A percentile compares a stretch with the other conserved stretches of the same genome.
Evolutionary conservation across 2,797 vertebrate genomes (phyloP).

Genomic region (Argya squamiceps): DNA sequence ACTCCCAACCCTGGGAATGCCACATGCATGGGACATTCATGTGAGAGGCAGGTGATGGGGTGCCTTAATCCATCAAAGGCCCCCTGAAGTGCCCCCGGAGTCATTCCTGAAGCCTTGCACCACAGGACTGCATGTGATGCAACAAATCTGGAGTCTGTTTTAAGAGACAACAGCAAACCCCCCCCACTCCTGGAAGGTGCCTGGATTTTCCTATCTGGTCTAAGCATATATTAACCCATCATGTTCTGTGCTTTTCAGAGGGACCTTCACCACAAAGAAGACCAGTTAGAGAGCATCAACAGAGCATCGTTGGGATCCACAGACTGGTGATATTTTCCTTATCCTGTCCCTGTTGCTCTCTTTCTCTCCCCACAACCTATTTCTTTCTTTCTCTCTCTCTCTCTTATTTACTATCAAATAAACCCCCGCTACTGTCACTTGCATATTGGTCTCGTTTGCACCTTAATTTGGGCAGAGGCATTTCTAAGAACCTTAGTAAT

Average conservation of each 20-base stretch:
- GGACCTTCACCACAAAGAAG: too few relatives aligned
- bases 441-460: background rate
- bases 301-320: accelerated
- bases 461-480: background rate
- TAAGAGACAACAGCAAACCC: background rate
- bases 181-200: too few relatives aligned
- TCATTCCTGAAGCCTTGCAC: background rate
- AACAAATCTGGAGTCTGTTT: background rate
- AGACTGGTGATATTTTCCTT: background rate
- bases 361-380: too few relatives aligned
- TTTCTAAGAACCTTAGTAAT: background rate
- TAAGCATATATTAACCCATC: background rate
- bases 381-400: background rate
- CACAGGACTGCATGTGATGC: accelerated
- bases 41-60: too few relatives aligned
- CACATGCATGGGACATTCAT: background rate
- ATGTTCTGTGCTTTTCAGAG: background rate
- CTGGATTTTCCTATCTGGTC: background rate
- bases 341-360: background rate
- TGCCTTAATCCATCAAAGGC: background rate
- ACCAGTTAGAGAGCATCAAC: background rate
- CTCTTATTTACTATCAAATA: too few relatives aligned
- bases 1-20: background rate
- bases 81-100: too few relatives aligned
- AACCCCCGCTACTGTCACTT: too few relatives aligned